Percentiles rank a stretch among this genome's conserved stretches.
Conservation (phyloP, 2,113 vertebrate genomes). For the Solea senegalensis region DNA sequence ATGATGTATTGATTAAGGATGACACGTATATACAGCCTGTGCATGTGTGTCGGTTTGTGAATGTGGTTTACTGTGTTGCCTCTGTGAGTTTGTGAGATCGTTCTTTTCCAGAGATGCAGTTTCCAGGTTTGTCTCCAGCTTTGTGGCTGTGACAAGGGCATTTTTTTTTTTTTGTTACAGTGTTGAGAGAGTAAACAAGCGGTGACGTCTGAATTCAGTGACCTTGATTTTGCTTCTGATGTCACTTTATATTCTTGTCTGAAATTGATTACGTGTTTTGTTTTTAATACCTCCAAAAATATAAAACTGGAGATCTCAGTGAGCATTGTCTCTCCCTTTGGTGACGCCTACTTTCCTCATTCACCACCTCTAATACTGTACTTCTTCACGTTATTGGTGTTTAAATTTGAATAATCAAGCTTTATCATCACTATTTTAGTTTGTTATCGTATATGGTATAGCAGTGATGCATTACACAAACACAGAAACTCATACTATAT, state of each 20-base stretch:
- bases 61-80: constrained; percentile 21
- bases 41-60: not conserved
- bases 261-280: not conserved
- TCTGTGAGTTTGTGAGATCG: constrained; percentile 25
- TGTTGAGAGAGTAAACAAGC: not conserved
- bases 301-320: not conserved
- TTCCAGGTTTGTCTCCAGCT: constrained; percentile 26
- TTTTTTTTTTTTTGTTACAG: too few relatives aligned
- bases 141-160: constrained; percentile 4
- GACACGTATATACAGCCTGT: not conserved
- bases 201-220: not conserved
- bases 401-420: not conserved
- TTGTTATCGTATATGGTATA: not conserved
- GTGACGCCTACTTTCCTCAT: not conserved
- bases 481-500: not conserved
- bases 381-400: not conserved
- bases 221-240: not conserved
- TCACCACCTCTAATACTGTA: not conserved
- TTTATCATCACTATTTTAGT: not conserved
- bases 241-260: not conserved
- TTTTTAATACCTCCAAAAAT: not conserved
- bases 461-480: not conserved
- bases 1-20: not conserved
- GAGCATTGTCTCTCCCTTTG: not conserved
- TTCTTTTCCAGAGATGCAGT: constrained; percentile 50